Evolutionary conservation across 2,113 vertebrate genomes (phyloP), one percentile per base, ranked within the genome.

Genomic region (Heterotilapia buettikoferi): DNA sequence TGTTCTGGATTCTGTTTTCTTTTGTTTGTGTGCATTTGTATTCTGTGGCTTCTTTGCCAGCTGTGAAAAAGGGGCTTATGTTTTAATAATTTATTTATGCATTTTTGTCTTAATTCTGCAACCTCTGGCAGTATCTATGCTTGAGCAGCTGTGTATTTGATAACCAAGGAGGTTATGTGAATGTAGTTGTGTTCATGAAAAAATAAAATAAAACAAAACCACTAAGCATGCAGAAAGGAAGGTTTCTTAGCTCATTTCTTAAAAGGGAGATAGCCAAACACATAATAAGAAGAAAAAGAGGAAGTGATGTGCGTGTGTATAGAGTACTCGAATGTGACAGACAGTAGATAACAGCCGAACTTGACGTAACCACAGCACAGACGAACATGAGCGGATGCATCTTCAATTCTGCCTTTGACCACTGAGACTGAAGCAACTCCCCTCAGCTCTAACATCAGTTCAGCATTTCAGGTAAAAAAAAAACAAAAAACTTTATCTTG

Each of bases 201-300:
- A 61, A 31, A 31, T 0, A 61, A 61, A 59, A 59, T 0, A 59
- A 57, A 61, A 61, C 0, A 31, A 61, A 61, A 61, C 57, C 57
- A 18, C 7, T 61, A 0, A 2, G 29, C 57, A 19, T 6, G 9
- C 57, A 61, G 57, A 61, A 61, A 61, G 57, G 29, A 61, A 19
- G 29, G 29, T 1, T 33, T 61, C 3, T 6, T 19, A 6, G 57
- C 29, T 33, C 29, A 61, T 61, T 33, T 61, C 29, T 61, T 61
- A 10, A 61, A 57, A 9, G 56, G 56, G 29, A 57, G 24, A 16
- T 57, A 29, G 56, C 24, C 56, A 57, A 61, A 61, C 57, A 59
- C 56, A 61, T 33, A 14, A 19, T 61, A 4, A 33, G 57, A 61
- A 61, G 16, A 61, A 61, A 61, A 1, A 33, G 57, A 61, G 57